Percentiles rank a stretch among this genome's conserved stretches.
Conservation (phyloP, 2,797 vertebrate genomes). For the Lepilemur ruficaudatus region DNA sequence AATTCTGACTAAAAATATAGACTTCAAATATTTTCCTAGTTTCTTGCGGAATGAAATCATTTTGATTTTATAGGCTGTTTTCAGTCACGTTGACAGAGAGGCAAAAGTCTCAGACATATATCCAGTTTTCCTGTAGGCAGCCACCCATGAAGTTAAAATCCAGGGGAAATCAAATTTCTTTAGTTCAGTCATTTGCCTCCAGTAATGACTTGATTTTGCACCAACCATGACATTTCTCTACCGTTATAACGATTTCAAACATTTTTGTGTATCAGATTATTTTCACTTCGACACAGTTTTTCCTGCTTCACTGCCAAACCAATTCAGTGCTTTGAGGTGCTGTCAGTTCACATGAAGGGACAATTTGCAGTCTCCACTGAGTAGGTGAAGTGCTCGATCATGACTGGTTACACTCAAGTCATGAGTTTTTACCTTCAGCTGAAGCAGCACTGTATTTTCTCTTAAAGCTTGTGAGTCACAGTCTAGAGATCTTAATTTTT, state of each 20-base stretch:
- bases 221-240: constrained; percentile 68
- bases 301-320: constrained; percentile 56
- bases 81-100: constrained; percentile 67
- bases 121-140: constrained; percentile 68
- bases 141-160: constrained; percentile 75
- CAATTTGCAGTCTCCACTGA: constrained; percentile 66
- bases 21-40: constrained; percentile 38
- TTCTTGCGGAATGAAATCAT: constrained; percentile 40
- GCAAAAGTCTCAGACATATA: constrained; percentile 54
- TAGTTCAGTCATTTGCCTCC: constrained; percentile 76
- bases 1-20: constrained; percentile 44
- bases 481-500: neutral
- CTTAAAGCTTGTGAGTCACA: constrained; percentile 51
- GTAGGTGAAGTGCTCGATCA: constrained; percentile 67
- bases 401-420: constrained; percentile 72
- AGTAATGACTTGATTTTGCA: constrained; percentile 71
- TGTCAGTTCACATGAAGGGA: constrained; percentile 61
- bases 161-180: constrained; percentile 75
- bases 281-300: constrained; percentile 68
- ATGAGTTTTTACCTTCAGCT: constrained; percentile 79
- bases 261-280: constrained; percentile 71
- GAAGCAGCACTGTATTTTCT: constrained; percentile 73
- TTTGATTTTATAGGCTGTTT: constrained; percentile 65
- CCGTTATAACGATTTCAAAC: constrained; percentile 57
- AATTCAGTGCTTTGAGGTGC: constrained; percentile 54